phyloP scores from a whole-genome alignment of 2,888 invertebrate species.

The Cephalotes varians region DNA sequence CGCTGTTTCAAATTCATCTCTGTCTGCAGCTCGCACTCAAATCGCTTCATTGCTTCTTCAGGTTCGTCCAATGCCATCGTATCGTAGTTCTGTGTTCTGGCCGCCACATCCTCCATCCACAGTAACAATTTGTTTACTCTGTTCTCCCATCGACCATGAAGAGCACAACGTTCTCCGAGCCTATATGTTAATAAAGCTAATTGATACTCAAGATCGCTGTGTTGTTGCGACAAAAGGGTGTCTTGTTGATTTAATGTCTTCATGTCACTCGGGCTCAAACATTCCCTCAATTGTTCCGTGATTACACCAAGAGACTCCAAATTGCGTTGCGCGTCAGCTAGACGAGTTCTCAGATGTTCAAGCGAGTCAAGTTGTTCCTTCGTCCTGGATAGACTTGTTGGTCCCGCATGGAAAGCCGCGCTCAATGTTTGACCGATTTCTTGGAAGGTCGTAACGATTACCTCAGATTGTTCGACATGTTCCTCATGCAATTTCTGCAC shows the following conservation, averaged over 20 bases:
- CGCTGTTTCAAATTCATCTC: constrained; percentile 92
- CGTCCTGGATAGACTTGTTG: constrained; percentile 88
- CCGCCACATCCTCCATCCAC: constrained; percentile 91
- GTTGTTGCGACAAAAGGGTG: constrained; percentile 93
- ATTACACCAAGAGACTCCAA: constrained; percentile 91
- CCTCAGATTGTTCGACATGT: constrained; percentile 89
- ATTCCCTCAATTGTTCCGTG: constrained; percentile 94
- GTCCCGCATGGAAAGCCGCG: constrained; percentile 87
- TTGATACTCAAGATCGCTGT: constrained; percentile 93
- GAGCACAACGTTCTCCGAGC: constrained; percentile 91
- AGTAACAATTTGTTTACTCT: constrained; percentile 89
- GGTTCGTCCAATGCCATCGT: constrained; percentile 88
- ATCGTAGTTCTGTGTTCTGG: constrained; percentile 83
- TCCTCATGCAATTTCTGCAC: constrained; percentile 89
- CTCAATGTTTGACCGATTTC: constrained; percentile 89
- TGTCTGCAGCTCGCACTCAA: constrained; percentile 91
- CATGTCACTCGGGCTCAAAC: constrained; percentile 93
- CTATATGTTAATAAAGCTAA: constrained; percentile 90
- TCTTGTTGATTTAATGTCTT: constrained; percentile 92
- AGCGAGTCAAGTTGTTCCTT: constrained; percentile 89
- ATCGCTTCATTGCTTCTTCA: constrained; percentile 90
- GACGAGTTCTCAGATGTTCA: constrained; percentile 88
- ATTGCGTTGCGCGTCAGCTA: constrained; percentile 88
- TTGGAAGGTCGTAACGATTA: constrained; percentile 89
- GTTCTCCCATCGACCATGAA: constrained; percentile 90